Evolutionary conservation across 2,113 vertebrate genomes (phyloP), one percentile per base, ranked within the genome.

Genomic region (Neomonachus schauinslandi): DNA sequence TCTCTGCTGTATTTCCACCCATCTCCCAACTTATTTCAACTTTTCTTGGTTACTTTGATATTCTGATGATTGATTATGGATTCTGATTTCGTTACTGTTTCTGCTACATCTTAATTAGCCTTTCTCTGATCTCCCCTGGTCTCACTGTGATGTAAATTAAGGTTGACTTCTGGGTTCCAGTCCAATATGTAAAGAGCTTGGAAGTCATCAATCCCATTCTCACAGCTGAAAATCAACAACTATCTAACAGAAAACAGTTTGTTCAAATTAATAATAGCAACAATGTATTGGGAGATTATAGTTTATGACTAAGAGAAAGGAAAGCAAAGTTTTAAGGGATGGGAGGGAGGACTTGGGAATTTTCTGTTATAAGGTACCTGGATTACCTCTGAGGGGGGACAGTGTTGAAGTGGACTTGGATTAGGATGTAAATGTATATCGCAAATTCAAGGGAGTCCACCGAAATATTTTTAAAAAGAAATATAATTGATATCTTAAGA

Each of bases 61-160:
- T 82, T 83, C n/a, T 33, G 65, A 88, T 91, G 53, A 85, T 49
- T 33, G 81, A 65, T 63, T 69, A 28, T 92, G 69, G 55, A 83
- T 95, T 92, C 92, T 96, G 53, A 46, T 85, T 15, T 93, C 82
- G 31, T 74, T 95, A 21, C n/a, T 84, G 36, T 91, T 97, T n/a
- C 85, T 95, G 55, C 36, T 85, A 84, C 26, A 71, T 65, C 36
- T 63, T 88, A 81, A 59, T 69, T 33, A 69, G 33, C 49, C 61
- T 15, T 67, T 80, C 26, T 86, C 46, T 65, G 8, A 59, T 57
- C 33, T 84, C 22, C 42, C 7, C 33, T 87, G n/a, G 79, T 82
- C 31, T 97, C 92, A 72, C 13, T 46, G 22, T 36, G 10, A 46
- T 71, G 4, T 74, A 89, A 91, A 79, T 53, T 46, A 79, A 88